Evolutionary conservation across 2,113 vertebrate species (phyloP).

Genomic region (Mustela nigripes): DNA sequence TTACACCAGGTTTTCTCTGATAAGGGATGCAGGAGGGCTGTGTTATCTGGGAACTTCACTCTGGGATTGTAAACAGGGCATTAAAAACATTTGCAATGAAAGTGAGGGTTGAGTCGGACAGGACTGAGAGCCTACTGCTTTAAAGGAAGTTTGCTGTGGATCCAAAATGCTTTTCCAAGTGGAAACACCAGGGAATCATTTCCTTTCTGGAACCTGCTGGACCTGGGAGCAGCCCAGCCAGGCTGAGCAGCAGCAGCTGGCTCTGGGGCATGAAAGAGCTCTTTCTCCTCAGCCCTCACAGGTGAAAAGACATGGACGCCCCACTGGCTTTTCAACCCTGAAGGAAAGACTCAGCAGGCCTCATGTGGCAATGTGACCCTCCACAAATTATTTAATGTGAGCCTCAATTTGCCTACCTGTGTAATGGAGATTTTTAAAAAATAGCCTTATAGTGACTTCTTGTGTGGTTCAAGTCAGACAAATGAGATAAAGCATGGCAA

Average conservation of each 20-base stretch:
- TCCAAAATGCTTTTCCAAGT: conserved; percentile 39
- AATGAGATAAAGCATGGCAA: neutral
- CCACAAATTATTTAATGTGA: neutral
- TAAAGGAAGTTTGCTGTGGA: conserved; percentile 63
- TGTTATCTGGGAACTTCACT: neutral
- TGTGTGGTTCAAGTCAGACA: neutral
- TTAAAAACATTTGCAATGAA: conserved; percentile 42
- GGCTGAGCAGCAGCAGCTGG: conserved; percentile 32
- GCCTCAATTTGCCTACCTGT: conserved; percentile 9
- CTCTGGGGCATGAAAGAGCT: neutral
- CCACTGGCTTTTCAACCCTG: neutral
- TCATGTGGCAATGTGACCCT: neutral
- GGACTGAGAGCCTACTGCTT: neutral
- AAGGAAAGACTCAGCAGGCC: neutral
- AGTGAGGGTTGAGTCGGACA: neutral
- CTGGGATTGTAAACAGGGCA: neutral
- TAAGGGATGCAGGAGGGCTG: neutral
- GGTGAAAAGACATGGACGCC: neutral
- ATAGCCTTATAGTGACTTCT: neutral
- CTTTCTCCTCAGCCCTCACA: neutral
- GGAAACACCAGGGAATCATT: conserved; percentile 8
- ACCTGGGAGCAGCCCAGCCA: neutral
- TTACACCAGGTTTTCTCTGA: neutral
- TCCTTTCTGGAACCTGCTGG: conserved; percentile 49
- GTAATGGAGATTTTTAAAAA: neutral